phyloP scores from a whole-genome alignment of 2,113 vertebrate genomes.

The Bettongia penicillata region DNA sequence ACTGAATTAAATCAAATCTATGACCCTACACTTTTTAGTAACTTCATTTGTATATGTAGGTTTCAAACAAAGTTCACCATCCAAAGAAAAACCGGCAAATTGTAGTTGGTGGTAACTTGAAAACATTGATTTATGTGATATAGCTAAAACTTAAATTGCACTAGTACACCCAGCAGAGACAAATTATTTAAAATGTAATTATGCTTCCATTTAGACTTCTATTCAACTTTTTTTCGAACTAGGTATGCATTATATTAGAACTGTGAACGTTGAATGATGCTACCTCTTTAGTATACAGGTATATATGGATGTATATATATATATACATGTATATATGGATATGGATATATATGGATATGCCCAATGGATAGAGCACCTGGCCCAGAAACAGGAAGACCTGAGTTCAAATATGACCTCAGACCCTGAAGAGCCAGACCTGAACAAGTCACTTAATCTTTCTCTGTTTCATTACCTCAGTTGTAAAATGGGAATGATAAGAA shows the following conservation, averaged over 20 bases:
- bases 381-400: not conserved
- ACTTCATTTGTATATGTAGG: slow-evolving; percentile 2
- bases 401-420: not conserved
- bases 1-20: not conserved
- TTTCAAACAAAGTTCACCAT: slow-evolving; percentile 10
- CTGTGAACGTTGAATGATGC: not conserved
- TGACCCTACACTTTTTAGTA: not conserved
- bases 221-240: not conserved
- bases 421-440: not conserved
- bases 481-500: not conserved
- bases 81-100: not conserved
- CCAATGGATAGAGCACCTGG: not conserved
- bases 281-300: not conserved
- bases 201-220: not conserved
- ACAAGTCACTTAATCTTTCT: not conserved
- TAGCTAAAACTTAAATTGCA: not conserved
- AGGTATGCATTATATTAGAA: not conserved
- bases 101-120: not conserved
- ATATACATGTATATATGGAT: too few relatives aligned
- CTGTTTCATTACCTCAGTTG: not conserved
- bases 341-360: too few relatives aligned
- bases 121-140: not conserved
- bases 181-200: slow-evolving; percentile 10
- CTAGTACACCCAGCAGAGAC: not conserved
- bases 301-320: too few relatives aligned